phyloP scores from a whole-genome alignment of 2,113 vertebrate species.

The Podocnemis expansa region DNA sequence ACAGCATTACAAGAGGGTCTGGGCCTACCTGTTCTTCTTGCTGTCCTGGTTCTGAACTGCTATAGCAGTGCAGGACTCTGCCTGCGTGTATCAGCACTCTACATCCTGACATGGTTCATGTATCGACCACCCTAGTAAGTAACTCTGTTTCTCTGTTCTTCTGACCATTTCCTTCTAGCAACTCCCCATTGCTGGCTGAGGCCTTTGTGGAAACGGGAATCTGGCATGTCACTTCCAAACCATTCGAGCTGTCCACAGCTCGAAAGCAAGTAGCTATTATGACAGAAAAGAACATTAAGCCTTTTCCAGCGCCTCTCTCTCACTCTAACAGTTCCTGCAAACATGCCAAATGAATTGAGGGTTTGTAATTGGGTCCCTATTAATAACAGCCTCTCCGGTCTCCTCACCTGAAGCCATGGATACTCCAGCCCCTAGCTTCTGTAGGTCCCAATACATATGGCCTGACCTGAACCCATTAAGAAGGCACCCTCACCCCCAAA shows the following conservation, averaged over 20 bases:
- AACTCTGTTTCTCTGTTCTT: not conserved
- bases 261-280: not conserved
- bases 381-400: not conserved
- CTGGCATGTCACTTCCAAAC: not conserved
- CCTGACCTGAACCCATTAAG: not conserved
- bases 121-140: not conserved
- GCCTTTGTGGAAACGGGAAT: not conserved
- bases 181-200: not conserved
- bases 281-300: not conserved
- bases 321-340: too few species aligned
- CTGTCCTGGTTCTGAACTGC: not conserved
- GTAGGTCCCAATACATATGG: not conserved
- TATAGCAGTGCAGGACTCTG: not conserved
- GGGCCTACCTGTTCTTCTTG: not conserved
- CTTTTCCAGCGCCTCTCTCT: not conserved
- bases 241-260: not conserved
- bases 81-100: rapidly evolving
- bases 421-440: not conserved
- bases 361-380: rapidly evolving
- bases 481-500: not conserved
- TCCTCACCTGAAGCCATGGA: not conserved
- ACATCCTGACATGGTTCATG: not conserved
- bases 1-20: too few species aligned
- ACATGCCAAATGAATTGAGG: too few species aligned
- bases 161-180: not conserved